phyloP scores from a whole-genome alignment of 2,888 invertebrate genomes.

The Hydraecia micacea region DNA sequence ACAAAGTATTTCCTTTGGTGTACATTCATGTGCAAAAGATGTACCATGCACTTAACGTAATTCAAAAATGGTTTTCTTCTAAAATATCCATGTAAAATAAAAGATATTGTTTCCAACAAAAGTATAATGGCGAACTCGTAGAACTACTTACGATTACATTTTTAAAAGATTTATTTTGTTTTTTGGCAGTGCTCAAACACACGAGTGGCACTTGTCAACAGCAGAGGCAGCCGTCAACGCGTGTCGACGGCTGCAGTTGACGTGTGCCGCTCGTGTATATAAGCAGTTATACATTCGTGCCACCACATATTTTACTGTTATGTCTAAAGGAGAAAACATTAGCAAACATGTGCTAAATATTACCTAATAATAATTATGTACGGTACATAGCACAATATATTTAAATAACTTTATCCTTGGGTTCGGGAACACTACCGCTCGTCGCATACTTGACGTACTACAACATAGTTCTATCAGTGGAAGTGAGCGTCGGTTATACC shows the following conservation, averaged over 20 bases:
- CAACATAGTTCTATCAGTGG: conserved; percentile 55
- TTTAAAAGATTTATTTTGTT: neutral
- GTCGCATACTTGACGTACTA: conserved; percentile 48
- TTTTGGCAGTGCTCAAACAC: neutral
- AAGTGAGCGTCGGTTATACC: conserved; percentile 47
- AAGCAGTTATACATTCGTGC: neutral
- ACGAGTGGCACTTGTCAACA: neutral
- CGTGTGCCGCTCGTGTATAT: neutral
- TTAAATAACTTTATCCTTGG: conserved; percentile 22
- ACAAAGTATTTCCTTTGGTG: conserved; percentile 50
- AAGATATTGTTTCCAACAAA: neutral
- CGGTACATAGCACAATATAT: conserved; percentile 25
- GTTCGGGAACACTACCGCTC: conserved; percentile 17
- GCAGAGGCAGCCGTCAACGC: neutral
- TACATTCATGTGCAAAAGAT: conserved; percentile 41
- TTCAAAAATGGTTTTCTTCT: conserved; percentile 10
- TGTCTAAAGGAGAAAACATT: conserved; percentile 1
- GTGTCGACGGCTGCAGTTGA: neutral
- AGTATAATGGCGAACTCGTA: neutral
- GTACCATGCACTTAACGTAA: conserved; percentile 23
- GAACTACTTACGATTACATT: neutral
- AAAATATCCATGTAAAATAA: neutral
- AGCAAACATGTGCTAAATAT: conserved; percentile 12
- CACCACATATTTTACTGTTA: neutral
- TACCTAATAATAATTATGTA: conserved; percentile 9